Conservation (phyloP, 2,888 invertebrate genomes). For the Tenthredo notha region DNA sequence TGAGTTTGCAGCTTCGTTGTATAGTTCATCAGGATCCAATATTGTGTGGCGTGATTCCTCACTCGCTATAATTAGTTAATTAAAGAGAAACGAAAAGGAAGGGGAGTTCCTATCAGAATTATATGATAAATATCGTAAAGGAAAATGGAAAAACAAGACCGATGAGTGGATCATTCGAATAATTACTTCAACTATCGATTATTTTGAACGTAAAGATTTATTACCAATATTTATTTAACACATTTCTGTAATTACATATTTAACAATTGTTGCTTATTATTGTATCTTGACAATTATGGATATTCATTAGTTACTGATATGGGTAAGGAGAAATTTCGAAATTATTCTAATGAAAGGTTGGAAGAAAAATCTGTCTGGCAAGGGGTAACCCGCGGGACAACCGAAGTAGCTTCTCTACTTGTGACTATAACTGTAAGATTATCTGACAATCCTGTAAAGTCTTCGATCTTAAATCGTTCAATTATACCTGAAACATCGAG, state of each 20-base stretch:
- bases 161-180: not conserved
- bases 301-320: not conserved
- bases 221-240: not conserved
- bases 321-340: not conserved
- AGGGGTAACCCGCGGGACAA: not conserved
- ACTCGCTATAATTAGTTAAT: no score
- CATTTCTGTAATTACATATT: not conserved
- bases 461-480: not conserved
- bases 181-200: not conserved
- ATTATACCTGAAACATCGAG: constrained; percentile 27
- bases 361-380: not conserved
- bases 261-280: not conserved
- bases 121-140: no score
- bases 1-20: no score
- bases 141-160: no score
- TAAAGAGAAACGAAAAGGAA: no score
- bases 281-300: not conserved
- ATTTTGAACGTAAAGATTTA: not conserved
- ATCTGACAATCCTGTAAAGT: not conserved
- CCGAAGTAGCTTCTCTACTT: not conserved
- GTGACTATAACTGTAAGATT: constrained; percentile 23
- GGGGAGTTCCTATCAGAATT: no score
- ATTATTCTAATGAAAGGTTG: not conserved
- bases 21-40: no score
- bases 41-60: no score